Base-by-base conservation (phyloP, 2,888 invertebrate genomes). In the Drosophila birchii region DNA sequence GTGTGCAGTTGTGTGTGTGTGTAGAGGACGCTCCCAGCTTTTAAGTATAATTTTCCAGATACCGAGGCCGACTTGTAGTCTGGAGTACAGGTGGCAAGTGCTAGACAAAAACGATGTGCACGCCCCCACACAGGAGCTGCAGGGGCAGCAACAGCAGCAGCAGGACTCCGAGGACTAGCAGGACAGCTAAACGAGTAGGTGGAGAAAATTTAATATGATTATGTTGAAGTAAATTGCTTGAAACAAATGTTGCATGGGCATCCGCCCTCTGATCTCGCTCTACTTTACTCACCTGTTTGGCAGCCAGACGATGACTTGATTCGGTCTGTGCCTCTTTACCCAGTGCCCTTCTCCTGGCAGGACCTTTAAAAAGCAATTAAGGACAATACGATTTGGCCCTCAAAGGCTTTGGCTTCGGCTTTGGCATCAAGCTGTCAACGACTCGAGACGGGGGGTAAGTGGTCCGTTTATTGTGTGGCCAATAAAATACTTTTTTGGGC, bases 151-250 rank as follows among this genome's bases (percentile, higher is more conserved):
- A 5, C 26, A 26, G 5, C 43, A 43, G 38, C 16, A 26, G 36
- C 29, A 59, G 54, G 64, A 66, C 53, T 58, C 53, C 23, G 16
- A 66, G 39, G 67, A 49, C 29, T 9, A 23, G 43, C 58, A 36
- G 61, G 36, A 20, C 53, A 39, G 56, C 79, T 87, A 86, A 86
- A 53, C 84, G 78, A 66, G 75, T 78, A 66, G 90, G 86, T 80
- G 86, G 90, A 86, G 81, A 86, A 88, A 78, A 89, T 86, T 83
- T 86, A 89, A 86, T 89, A 86, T 86, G 86, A 86, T 86, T 86
- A 86, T 86, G 86, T 79, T 86, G 78, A 86, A 80, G 90, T 88
- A 86, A 86, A 86, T 86, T 88, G 90, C 86, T 86, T 88, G 86
- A 88, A 89, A 86, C 84, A 88, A 86, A 85, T 78, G 90, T 80